These are phyloP conservation scores for Antennarius maculatus DNA, from an alignment of 2,797 vertebrate genomes.

Conservation along the genomic window DNA sequence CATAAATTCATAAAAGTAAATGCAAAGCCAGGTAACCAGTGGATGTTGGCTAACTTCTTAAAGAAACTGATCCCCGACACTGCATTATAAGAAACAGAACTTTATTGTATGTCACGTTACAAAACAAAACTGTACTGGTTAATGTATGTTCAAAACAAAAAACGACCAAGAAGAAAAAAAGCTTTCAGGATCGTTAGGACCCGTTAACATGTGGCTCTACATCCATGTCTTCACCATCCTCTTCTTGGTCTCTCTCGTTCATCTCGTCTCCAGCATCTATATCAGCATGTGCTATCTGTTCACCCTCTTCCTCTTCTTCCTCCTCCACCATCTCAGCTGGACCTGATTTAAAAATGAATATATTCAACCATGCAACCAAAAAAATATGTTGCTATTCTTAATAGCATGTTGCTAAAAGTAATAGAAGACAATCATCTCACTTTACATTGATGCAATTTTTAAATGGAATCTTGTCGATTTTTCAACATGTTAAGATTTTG, in stretches of 20 bases:
- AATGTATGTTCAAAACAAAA: conserved; percentile 10
- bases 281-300: conserved; percentile 40
- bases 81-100: conserved; percentile 31
- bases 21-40: not conserved
- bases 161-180: conserved; percentile 13
- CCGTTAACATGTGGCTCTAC: conserved; percentile 86
- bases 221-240: conserved; percentile 81
- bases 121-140: conserved; percentile 19
- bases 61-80: not conserved
- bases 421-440: too few relatives aligned
- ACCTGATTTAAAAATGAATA: conserved; percentile 62
- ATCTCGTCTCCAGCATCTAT: conserved; percentile 42
- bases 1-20: not conserved
- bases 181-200: conserved; percentile 71
- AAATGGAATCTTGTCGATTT: too few relatives aligned
- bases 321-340: conserved; percentile 79
- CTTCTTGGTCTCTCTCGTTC: conserved; percentile 54
- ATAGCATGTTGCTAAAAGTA: too few relatives aligned
- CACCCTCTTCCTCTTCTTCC: conserved; percentile 60
- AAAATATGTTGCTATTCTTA: not conserved
- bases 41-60: not conserved
- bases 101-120: conserved; percentile 49
- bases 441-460: too few relatives aligned
- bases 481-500: too few relatives aligned
- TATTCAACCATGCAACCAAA: not conserved